Evolutionary conservation across 2,888 invertebrate genomes (phyloP).

Genomic region (Eupithecia insigniata): DNA sequence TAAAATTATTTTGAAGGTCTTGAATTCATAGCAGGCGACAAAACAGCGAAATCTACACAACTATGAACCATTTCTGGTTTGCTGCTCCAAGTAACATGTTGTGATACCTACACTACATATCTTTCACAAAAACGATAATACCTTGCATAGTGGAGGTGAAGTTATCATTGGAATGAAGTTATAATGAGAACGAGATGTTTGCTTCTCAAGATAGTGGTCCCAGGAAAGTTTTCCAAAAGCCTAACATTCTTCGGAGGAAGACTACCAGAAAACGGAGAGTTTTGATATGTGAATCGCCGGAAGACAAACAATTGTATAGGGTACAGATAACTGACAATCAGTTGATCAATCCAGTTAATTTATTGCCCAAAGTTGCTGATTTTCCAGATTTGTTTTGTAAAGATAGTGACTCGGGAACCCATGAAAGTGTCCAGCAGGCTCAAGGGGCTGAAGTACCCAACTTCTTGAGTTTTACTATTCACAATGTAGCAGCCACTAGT

Average conservation of each 20-base stretch:
- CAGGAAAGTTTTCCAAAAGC: constrained; percentile 73
- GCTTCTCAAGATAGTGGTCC: constrained; percentile 63
- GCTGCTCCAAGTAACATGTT: background rate
- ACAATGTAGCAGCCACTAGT: constrained; percentile 10
- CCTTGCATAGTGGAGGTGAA: background rate
- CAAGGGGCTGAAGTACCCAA: constrained; percentile 1
- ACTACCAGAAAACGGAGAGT: constrained; percentile 48
- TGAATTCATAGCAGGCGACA: background rate
- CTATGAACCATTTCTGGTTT: background rate
- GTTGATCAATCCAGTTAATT: background rate
- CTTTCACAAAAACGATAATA: background rate
- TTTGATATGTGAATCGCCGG: constrained; percentile 48
- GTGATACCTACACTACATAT: background rate
- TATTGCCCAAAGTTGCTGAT: constrained; percentile 6
- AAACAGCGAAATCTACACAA: background rate
- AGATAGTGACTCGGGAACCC: background rate
- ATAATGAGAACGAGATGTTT: constrained; percentile 61
- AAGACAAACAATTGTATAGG: constrained; percentile 8
- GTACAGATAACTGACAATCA: constrained; percentile 9
- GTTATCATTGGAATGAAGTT: constrained; percentile 17
- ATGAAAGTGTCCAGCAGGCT: background rate
- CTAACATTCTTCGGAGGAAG: constrained; percentile 74
- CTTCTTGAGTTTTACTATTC: constrained; percentile 6
- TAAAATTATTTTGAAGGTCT: background rate
- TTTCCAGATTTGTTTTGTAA: background rate